These are phyloP conservation scores for Phalacrocorax aristotelis DNA, from an alignment of 2,113 vertebrate species.

Conservation along the genomic window DNA sequence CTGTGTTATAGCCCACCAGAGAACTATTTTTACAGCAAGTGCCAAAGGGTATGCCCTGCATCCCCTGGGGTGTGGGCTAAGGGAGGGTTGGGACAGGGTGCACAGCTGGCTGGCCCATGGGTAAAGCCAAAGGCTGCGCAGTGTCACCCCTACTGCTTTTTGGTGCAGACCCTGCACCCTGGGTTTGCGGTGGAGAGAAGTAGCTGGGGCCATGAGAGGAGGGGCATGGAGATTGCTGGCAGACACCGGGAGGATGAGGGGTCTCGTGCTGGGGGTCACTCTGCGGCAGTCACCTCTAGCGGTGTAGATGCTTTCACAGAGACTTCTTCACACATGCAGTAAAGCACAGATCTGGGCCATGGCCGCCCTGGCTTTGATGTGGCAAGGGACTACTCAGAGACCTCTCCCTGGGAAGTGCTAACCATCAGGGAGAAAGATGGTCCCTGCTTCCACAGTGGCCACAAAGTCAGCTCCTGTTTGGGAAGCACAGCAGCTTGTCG, in stretches of 20 bases:
- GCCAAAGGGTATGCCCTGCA: not conserved
- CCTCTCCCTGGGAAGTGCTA: not conserved
- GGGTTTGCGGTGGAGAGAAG: not conserved
- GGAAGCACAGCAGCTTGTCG: not conserved
- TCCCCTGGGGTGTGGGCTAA: not conserved
- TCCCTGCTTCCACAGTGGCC: not conserved
- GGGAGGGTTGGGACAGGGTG: not conserved
- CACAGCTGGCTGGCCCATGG: too few relatives aligned
- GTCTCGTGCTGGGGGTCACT: not conserved
- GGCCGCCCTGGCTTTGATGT: not conserved
- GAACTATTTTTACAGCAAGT: not conserved
- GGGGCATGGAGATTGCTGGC: accelerated
- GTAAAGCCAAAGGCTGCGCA: accelerated
- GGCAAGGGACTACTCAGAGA: not conserved
- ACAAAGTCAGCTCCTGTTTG: not conserved
- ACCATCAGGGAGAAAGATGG: not conserved
- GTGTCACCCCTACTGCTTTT: not conserved
- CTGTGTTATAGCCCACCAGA: not conserved
- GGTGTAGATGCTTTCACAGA: not conserved
- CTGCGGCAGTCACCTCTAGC: not conserved
- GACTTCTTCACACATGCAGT: not conserved
- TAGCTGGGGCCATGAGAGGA: not conserved
- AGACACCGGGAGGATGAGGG: not conserved
- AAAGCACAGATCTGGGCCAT: not conserved
- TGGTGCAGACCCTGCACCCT: not conserved